Base-by-base conservation (phyloP, 2,797 vertebrate species). In the Molossus molossus region DNA sequence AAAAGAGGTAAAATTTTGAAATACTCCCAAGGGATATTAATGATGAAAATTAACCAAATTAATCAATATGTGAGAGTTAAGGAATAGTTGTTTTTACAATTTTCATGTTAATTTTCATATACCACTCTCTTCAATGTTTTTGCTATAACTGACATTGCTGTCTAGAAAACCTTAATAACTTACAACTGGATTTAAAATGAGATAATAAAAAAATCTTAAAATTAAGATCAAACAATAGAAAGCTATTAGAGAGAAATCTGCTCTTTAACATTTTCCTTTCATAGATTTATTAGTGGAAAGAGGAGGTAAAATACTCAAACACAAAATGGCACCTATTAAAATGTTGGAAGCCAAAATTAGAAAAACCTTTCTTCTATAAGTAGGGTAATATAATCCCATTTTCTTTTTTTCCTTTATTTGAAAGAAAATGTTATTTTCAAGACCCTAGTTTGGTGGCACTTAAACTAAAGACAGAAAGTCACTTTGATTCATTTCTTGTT, bases 311-410 rank as follows among this genome's bases (percentile, higher is more conserved):
- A 12, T 18, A 82, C 60, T 77, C 58, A 86, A 76, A 85, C 45
- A 84, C 20, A 82, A 91, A 80, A 57, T 40, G 88, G 79, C 0
- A 0, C 23, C 23, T 82, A n/a, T 77, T 86, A 96, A 81, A 67
- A 50, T 69, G 40, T 69, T 85, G 67, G 64, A 50, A 40, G 25
- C 13, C 14, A 91, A 90, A 95, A 95, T 91, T 72, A 62, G 94
- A 67, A 79, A 73, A 90, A 11, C 1, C 50, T 58, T 55, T 0
- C 1, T 55, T 93, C 91, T 15, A 0, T 79, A 92, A 29, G 58
- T 53, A 83, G 21, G 5, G 45, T 40, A 77, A 87, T 3, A 14
- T 37, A 76, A 62, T 73, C 3, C 45, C 6, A 25, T 81, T 83
- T 92, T 94, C 29, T 77, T 8, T 85, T 90, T 88, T 40, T 53